Evolutionary conservation across 2,113 vertebrate genomes (phyloP), one percentile per base, ranked within the genome.

Genomic region (Octodon degus): DNA sequence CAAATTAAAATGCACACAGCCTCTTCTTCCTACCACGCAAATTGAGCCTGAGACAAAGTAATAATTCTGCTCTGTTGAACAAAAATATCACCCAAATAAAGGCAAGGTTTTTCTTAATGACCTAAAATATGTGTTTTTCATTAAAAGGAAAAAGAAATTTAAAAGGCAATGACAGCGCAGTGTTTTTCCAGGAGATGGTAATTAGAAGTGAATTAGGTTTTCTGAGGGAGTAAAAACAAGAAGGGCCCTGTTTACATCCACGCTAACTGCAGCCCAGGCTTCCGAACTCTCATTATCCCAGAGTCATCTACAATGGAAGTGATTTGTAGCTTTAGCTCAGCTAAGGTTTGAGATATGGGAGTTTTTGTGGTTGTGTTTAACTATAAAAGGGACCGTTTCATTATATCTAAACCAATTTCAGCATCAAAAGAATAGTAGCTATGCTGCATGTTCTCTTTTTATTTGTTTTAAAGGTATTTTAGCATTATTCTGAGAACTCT

Each of bases 131-230:
- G 7, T 62, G 19, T 97, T 97, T 96, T 97, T 90, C 30, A 60
- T 55, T 94, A 96, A 90, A 65, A 96, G 53, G 97, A n/a, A 88
- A 88, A 3, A n/a, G 91, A 97, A 95, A 97, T 94, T 90, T 97
- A 92, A 97, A 97, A 97, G 43, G 84, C 92, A 96, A 97, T 74
- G 53, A 90, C 90, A 97, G 53, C 83, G 94, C 27, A 32, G 55
- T 16, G 12, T 70, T 97, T 83, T 97, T 98, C 90, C 93, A 97
- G 58, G 53, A 97, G 96, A 86, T 5, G 86, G 84, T 97, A 98
- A 97, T 97, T 97, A 97, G 96, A 97, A 97, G 97, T 88, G 10
- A 98, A 97, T 96, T 96, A 93, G 77, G 85, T 30, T 55, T 95
- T 96, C 94, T 27, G 6, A 79, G 77, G 84, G 86, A 95, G 24